phyloP scores from a whole-genome alignment of 2,888 invertebrate genomes.

The Liopterus haemorrhoidalis region DNA sequence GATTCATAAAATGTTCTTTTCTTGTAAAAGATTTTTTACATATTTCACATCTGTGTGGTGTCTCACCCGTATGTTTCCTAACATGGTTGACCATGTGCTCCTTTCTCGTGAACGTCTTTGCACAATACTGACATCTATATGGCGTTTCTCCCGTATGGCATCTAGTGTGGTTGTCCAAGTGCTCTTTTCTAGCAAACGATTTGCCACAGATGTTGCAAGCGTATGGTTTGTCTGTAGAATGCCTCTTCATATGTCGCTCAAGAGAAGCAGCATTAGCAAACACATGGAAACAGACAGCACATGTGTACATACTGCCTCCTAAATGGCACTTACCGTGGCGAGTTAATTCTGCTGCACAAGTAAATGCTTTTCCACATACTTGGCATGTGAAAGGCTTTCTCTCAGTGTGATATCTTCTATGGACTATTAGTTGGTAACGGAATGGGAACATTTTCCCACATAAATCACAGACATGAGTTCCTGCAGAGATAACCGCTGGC shows the following conservation, averaged over 20 bases:
- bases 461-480: slow-evolving; percentile 73
- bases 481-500: slow-evolving; percentile 55
- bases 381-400: slow-evolving; percentile 74
- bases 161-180: slow-evolving; percentile 75
- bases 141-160: slow-evolving; percentile 81
- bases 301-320: slow-evolving; percentile 70
- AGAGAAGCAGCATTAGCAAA: slow-evolving; percentile 64
- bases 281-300: slow-evolving; percentile 66
- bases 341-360: slow-evolving; percentile 71
- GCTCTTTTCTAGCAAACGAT: slow-evolving; percentile 80
- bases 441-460: slow-evolving; percentile 84
- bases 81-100: slow-evolving; percentile 77
- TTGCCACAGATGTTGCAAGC: slow-evolving; percentile 81
- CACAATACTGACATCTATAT: slow-evolving; percentile 68
- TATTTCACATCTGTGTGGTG: slow-evolving; percentile 69
- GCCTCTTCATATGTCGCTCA: slow-evolving; percentile 74
- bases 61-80: slow-evolving; percentile 69
- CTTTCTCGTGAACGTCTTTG: slow-evolving; percentile 69
- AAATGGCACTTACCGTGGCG: slow-evolving; percentile 80
- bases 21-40: slow-evolving; percentile 74
- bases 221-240: slow-evolving; percentile 79
- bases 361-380: slow-evolving; percentile 79
- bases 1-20: slow-evolving; percentile 73
- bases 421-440: slow-evolving; percentile 80
- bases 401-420: slow-evolving; percentile 80